These are phyloP conservation scores for Scortum barcoo DNA, from an alignment of 2,113 vertebrate species.

Conservation along the genomic window DNA sequence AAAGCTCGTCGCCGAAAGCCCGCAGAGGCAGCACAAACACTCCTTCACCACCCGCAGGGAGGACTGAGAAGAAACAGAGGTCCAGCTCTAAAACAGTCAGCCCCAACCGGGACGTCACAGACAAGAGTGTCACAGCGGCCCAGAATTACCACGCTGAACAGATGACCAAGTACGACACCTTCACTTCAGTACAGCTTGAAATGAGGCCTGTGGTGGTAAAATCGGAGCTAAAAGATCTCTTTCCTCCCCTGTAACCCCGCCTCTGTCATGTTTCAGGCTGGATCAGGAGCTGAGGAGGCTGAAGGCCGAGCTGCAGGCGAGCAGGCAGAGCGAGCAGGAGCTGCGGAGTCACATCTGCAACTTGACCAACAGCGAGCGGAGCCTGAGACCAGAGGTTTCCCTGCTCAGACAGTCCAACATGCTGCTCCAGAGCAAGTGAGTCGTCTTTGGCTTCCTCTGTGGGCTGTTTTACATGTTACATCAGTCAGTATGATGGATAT, in stretches of 20 bases:
- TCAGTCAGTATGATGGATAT: conserved; percentile 1
- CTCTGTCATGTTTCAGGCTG: conserved; percentile 67
- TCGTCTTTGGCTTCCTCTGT: conserved; percentile 31
- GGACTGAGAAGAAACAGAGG: conserved; percentile 84
- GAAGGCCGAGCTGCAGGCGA: conserved; percentile 84
- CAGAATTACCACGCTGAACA: conserved; percentile 81
- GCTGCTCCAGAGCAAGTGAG: conserved; percentile 88
- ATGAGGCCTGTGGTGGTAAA: background rate
- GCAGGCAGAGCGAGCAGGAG: conserved; percentile 86
- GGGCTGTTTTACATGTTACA: conserved; percentile 5
- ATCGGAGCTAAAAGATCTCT: background rate
- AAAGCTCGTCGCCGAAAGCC: conserved; percentile 82
- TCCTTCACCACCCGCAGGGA: conserved; percentile 70
- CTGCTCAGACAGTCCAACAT: conserved; percentile 87
- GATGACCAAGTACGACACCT: conserved; percentile 76
- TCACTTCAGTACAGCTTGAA: background rate
- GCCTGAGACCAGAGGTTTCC: conserved; percentile 86
- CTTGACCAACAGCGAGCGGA: conserved; percentile 87
- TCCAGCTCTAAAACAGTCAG: conserved; percentile 78
- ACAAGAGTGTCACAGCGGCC: conserved; percentile 67
- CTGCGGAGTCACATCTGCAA: conserved; percentile 86
- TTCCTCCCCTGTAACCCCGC: background rate
- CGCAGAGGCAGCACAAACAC: conserved; percentile 72
- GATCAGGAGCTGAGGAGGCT: conserved; percentile 85
- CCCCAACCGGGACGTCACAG: conserved; percentile 72